Conservation (phyloP, 1,140 invertebrate species). For the Epicauta chinensis region DNA sequence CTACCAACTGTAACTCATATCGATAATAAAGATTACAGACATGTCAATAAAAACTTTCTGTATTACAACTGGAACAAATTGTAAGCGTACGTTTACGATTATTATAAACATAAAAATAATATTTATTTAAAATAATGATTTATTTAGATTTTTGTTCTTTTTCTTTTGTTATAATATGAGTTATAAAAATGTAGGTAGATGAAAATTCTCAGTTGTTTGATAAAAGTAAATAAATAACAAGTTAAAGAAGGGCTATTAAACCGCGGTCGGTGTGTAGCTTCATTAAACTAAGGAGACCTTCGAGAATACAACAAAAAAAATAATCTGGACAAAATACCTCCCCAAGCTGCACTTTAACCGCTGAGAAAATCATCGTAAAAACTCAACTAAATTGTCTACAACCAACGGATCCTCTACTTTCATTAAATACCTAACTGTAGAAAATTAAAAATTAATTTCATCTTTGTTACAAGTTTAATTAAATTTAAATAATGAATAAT, state of each 20-base stretch:
- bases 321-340: constrained; percentile 36
- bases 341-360: constrained; percentile 28
- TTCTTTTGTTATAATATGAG: no score
- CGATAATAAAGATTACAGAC: no score
- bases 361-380: constrained; percentile 32
- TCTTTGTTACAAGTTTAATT: constrained; percentile 40
- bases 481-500: constrained; percentile 36
- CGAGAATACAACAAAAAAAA: constrained; percentile 36
- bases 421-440: constrained; percentile 29
- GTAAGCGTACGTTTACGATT: no score
- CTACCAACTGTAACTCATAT: no score
- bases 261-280: constrained; percentile 20
- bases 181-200: no score
- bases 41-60: no score
- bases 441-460: constrained; percentile 41
- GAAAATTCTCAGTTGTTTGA: constrained; percentile 18
- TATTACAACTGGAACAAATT: no score
- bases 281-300: constrained; percentile 37
- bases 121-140: no score
- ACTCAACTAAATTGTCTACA: constrained; percentile 29
- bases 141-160: no score
- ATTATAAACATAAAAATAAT: no score
- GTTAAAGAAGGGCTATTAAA: constrained; percentile 21
- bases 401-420: constrained; percentile 31
- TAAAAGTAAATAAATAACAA: constrained; percentile 34